phyloP scores from a whole-genome alignment of 1,140 invertebrate species.

The Halictus rubicundus region DNA sequence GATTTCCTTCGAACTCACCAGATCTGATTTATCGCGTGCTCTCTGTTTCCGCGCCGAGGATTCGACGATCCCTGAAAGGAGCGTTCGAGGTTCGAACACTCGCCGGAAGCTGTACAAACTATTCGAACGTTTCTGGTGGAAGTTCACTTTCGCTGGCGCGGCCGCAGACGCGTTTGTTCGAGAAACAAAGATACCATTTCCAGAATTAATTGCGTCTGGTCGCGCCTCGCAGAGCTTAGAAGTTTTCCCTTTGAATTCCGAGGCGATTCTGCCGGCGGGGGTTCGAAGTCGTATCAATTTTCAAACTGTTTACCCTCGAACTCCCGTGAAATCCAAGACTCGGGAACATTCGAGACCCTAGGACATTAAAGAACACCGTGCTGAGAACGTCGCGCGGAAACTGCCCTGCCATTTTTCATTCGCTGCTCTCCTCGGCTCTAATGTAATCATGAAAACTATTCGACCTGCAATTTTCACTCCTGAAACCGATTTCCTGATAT shows the following conservation, averaged over 20 bases:
- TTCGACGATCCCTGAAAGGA: neutral
- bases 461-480: too few species aligned
- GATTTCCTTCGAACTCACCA: too few species aligned
- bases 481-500: too few species aligned
- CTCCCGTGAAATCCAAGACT: neutral
- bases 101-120: neutral
- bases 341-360: neutral
- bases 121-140: constrained; percentile 10
- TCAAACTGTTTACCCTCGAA: neutral
- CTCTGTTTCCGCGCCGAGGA: neutral
- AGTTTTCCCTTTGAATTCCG: constrained; percentile 15
- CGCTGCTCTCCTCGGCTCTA: too few species aligned
- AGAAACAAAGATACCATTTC: constrained; percentile 18
- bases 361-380: neutral
- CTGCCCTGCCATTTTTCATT: too few species aligned
- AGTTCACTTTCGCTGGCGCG: constrained; percentile 26
- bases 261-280: neutral
- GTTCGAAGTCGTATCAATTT: constrained; percentile 1
- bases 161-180: neutral
- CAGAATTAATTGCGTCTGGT: constrained; percentile 6
- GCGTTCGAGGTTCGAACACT: too few species aligned
- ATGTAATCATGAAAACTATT: too few species aligned
- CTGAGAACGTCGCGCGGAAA: neutral
- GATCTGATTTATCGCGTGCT: neutral
- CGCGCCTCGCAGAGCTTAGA: neutral